Percentiles rank a stretch among this genome's conserved stretches.
Conservation (phyloP, 2,888 invertebrate genomes). For the Eutolmus rufibarbis region DNA sequence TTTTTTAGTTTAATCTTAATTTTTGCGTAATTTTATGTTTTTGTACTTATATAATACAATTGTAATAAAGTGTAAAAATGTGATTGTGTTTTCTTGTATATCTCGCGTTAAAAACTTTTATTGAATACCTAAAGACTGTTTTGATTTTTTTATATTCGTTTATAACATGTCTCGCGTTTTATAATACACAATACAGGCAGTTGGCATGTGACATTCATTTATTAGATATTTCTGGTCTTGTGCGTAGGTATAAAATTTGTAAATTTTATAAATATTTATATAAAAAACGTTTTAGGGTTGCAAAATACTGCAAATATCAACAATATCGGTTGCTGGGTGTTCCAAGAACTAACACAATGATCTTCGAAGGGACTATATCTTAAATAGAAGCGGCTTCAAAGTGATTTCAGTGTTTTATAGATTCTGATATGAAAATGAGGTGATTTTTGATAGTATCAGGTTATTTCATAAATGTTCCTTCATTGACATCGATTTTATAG, state of each 20-base stretch:
- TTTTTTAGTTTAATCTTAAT: background rate
- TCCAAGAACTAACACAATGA: background rate
- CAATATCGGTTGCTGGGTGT: background rate
- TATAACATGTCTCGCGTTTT: background rate
- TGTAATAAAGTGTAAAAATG: constrained; percentile 24
- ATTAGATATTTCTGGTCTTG: background rate
- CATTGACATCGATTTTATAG: no score
- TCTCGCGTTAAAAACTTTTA: background rate
- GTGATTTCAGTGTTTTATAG: background rate
- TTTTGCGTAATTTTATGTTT: background rate
- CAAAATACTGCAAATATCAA: background rate
- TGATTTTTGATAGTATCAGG: background rate
- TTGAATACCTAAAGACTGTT: background rate
- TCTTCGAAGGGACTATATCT: background rate
- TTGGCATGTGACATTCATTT: background rate
- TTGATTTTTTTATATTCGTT: background rate
- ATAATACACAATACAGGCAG: constrained; percentile 2
- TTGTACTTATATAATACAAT: constrained; percentile 38
- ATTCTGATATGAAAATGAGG: background rate
- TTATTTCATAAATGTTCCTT: background rate
- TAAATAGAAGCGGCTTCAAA: background rate
- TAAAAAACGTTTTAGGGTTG: background rate
- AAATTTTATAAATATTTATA: background rate
- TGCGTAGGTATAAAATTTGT: background rate
- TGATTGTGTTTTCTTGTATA: background rate